phyloP scores from a whole-genome alignment of 2,888 invertebrate species.

The Agrenia bidenticulata region DNA sequence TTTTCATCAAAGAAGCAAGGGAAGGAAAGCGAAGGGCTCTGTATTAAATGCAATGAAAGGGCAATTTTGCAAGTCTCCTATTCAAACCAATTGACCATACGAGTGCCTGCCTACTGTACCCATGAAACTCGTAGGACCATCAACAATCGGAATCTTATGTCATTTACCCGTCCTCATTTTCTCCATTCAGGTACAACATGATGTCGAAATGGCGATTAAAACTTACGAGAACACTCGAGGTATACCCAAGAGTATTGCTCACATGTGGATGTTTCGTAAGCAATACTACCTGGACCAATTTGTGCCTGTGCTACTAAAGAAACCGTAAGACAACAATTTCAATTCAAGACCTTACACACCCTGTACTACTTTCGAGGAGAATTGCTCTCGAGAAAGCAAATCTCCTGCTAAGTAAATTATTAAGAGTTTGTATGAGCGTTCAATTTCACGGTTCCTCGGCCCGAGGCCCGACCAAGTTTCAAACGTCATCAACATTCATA shows the following conservation, averaged over 20 bases:
- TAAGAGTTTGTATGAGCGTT: neutral
- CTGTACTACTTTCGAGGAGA: neutral
- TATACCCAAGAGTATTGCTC: conserved; percentile 37
- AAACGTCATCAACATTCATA: conserved; percentile 7
- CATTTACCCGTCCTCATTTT: neutral
- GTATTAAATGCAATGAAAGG: neutral
- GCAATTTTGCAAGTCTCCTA: too few species aligned
- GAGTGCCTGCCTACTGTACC: too few species aligned
- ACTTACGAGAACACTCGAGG: conserved; percentile 33
- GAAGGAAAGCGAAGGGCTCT: neutral
- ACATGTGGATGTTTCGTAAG: conserved; percentile 44
- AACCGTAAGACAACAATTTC: conserved; percentile 43
- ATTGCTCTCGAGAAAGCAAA: neutral
- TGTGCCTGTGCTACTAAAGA: conserved; percentile 45
- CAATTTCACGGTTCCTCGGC: neutral
- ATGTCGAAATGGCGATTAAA: conserved; percentile 46
- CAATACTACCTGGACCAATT: conserved; percentile 43
- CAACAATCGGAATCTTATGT: too few species aligned
- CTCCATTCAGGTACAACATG: conserved; percentile 38
- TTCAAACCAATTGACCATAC: too few species aligned
- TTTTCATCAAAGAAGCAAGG: too few species aligned
- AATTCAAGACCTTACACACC: neutral
- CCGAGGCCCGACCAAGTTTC: neutral
- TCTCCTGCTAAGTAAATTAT: conserved; percentile 1
- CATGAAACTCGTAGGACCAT: too few species aligned